Evolutionary conservation across 2,888 invertebrate species (phyloP).

Genomic region (Protodeltote pygarga): DNA sequence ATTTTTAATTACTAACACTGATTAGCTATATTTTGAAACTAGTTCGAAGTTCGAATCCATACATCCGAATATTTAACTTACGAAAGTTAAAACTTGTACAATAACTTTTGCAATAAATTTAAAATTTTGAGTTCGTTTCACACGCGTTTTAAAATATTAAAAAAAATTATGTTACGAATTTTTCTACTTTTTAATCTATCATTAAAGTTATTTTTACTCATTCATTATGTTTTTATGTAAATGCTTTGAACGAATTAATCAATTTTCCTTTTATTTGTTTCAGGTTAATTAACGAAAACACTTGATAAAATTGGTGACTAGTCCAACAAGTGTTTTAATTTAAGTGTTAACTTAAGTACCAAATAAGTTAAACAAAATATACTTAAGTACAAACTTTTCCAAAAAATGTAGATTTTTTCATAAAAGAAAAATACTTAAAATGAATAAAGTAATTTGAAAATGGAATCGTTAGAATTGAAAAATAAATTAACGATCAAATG

Average conservation of each 20-base stretch:
- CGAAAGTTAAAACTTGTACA: too few relatives aligned
- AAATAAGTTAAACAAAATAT: constrained; percentile 7
- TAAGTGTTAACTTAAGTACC: constrained; percentile 27
- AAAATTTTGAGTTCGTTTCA: too few relatives aligned
- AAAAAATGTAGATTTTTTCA: constrained; percentile 13
- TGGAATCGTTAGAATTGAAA: constrained; percentile 54
- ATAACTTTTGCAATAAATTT: too few relatives aligned
- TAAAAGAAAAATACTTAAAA: constrained; percentile 1
- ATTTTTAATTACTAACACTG: too few relatives aligned
- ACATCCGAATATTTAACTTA: too few relatives aligned
- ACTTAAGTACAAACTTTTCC: constrained; percentile 6
- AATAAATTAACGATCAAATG: constrained; percentile 62
- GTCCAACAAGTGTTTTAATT: constrained; percentile 49
- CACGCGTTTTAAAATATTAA: too few relatives aligned
- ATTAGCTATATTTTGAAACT: too few relatives aligned
- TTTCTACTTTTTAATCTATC: too few relatives aligned
- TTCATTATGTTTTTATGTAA: not conserved
- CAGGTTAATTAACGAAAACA: constrained; percentile 68
- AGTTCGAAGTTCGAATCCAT: too few relatives aligned
- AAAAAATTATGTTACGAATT: too few relatives aligned
- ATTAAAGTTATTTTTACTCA: too few relatives aligned
- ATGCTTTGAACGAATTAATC: constrained; percentile 1
- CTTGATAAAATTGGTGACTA: constrained; percentile 52
- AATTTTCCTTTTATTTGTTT: constrained; percentile 57
- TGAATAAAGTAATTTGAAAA: constrained; percentile 37